A percentile compares a stretch with the other conserved stretches of the same genome.
Evolutionary conservation across 2,888 invertebrate genomes (phyloP).

Genomic region (Lasioglossum villosulum): DNA sequence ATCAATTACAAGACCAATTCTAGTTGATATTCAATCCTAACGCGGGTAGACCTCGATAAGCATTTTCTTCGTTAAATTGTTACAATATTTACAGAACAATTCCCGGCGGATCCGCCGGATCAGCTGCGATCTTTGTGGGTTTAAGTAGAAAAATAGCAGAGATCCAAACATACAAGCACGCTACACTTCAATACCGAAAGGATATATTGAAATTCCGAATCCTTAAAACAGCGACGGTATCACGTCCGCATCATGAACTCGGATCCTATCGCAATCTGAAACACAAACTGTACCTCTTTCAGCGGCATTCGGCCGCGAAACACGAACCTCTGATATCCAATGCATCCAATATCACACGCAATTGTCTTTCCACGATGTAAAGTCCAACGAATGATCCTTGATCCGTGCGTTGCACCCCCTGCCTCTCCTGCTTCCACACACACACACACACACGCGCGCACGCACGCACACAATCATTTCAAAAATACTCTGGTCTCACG

Average conservation of each 20-base stretch:
- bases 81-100: not conserved
- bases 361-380: slow-evolving; percentile 27
- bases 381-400: slow-evolving; percentile 29
- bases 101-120: not conserved
- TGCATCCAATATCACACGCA: slow-evolving; percentile 18
- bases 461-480: not conserved
- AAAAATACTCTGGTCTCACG: not conserved
- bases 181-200: not conserved
- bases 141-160: not conserved
- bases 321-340: not conserved
- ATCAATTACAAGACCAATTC: too few relatives aligned
- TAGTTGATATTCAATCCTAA: not conserved
- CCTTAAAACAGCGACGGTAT: slow-evolving; percentile 5
- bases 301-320: not conserved
- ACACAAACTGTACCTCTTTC: not conserved
- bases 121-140: not conserved
- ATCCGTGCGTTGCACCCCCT: slow-evolving; percentile 19
- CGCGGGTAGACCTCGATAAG: not conserved
- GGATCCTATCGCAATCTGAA: not conserved
- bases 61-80: not conserved
- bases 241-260: slow-evolving; percentile 17
- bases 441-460: too few relatives aligned
- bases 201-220: slow-evolving; percentile 14
- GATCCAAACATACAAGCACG: too few relatives aligned
- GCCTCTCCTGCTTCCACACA: not conserved